A percentile compares a stretch with the other conserved stretches of the same genome.
Evolutionary conservation across 2,888 invertebrate genomes (phyloP).

Genomic region (Cosmia trapezina): DNA sequence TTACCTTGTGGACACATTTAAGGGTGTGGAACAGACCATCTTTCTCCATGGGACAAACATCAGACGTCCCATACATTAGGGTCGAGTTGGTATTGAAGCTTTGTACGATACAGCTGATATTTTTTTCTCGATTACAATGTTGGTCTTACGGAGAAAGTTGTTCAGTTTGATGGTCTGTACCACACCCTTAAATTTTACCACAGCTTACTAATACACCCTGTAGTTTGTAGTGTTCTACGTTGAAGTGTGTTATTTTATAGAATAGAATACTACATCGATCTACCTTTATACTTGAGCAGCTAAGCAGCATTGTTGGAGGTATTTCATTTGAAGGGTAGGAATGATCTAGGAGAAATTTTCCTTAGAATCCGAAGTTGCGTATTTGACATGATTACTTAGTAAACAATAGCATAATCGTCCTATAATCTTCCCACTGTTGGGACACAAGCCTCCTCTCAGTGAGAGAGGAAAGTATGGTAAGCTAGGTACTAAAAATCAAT

Average conservation of each 20-base stretch:
- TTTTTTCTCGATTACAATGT: too few species aligned
- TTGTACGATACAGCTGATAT: too few species aligned
- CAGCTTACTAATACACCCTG: too few species aligned
- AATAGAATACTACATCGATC: not conserved
- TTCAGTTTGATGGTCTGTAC: too few species aligned
- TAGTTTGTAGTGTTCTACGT: too few species aligned
- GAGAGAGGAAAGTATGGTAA: not conserved
- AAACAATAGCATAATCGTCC: not conserved
- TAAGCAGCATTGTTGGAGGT: not conserved
- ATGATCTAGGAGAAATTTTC: not conserved
- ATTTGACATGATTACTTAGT: not conserved
- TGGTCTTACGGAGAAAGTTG: too few species aligned
- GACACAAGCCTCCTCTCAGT: not conserved
- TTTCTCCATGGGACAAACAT: too few species aligned
- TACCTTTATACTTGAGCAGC: conserved; percentile 6
- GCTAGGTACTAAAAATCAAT: not conserved
- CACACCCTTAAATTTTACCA: too few species aligned
- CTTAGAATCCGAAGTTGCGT: not conserved
- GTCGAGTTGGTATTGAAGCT: too few species aligned
- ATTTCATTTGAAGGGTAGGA: not conserved
- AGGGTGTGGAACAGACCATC: too few species aligned
- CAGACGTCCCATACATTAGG: too few species aligned
- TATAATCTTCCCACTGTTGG: not conserved
- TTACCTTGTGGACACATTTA: too few species aligned
- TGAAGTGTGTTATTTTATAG: conserved; percentile 3